These are phyloP conservation scores for Semnornis frantzii DNA, from an alignment of 2,113 vertebrate genomes.

Conservation along the genomic window DNA sequence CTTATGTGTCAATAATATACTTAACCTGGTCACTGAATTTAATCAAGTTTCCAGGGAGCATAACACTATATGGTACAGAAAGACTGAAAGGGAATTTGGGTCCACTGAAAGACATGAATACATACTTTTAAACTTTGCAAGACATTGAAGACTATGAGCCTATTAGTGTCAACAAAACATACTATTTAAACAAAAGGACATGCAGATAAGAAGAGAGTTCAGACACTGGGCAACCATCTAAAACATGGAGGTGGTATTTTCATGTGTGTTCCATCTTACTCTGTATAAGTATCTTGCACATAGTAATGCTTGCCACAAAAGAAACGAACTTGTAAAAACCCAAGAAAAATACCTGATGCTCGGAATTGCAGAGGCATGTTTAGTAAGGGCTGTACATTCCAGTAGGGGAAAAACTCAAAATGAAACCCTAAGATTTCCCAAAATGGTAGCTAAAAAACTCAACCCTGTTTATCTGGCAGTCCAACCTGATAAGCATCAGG, in stretches of 20 bases:
- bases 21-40: neutral
- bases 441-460: neutral
- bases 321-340: conserved; percentile 38
- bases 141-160: neutral
- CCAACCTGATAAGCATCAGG: neutral
- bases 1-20: neutral
- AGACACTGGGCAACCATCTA: neutral
- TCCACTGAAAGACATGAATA: neutral
- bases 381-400: conserved; percentile 31
- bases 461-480: conserved; percentile 2
- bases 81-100: neutral
- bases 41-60: neutral
- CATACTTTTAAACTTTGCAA: neutral
- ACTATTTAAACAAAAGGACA: neutral
- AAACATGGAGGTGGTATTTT: neutral
- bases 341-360: conserved; percentile 25
- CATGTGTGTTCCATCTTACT: neutral
- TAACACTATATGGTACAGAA: neutral
- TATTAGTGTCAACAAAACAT: neutral
- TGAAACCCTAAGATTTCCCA: neutral
- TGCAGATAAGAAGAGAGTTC: neutral
- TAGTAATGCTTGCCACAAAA: neutral
- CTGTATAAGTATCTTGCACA: neutral
- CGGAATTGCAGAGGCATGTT: conserved; percentile 42
- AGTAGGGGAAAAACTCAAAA: neutral